phyloP scores from a whole-genome alignment of 1,140 invertebrate genomes.

The Eciton burchellii region DNA sequence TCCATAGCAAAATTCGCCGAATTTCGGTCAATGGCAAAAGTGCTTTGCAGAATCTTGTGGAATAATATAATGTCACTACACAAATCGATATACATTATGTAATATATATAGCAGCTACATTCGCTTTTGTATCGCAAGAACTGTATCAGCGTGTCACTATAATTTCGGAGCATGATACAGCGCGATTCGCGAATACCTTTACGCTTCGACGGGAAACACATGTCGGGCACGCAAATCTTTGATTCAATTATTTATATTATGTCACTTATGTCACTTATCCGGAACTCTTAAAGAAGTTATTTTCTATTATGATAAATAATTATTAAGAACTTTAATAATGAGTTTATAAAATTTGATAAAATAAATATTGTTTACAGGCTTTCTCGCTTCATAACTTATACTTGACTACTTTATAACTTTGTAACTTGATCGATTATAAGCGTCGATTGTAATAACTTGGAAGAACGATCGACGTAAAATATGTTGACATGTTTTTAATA shows the following conservation, averaged over 20 bases:
- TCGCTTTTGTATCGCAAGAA: slow-evolving; percentile 2
- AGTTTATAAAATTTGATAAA: too few relatives aligned
- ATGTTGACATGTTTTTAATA: too few relatives aligned
- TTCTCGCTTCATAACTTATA: too few relatives aligned
- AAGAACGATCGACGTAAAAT: too few relatives aligned
- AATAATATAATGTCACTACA: neutral
- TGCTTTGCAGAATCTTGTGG: slow-evolving; percentile 1
- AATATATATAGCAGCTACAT: neutral
- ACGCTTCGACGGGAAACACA: neutral
- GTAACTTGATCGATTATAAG: too few relatives aligned
- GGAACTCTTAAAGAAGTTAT: too few relatives aligned
- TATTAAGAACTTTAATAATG: too few relatives aligned
- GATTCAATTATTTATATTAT: neutral
- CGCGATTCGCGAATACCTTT: neutral
- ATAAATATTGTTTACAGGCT: too few relatives aligned
- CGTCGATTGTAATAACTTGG: too few relatives aligned
- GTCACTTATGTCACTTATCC: neutral
- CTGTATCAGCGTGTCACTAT: neutral
- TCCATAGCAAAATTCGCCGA: neutral
- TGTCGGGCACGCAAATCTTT: neutral
- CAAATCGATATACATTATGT: slow-evolving; percentile 39
- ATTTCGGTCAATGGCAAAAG: neutral
- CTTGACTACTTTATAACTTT: too few relatives aligned
- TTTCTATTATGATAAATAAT: too few relatives aligned
- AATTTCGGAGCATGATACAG: slow-evolving; percentile 38